Conservation (phyloP, 2,113 vertebrate genomes). For the Brachirus orientalis region DNA sequence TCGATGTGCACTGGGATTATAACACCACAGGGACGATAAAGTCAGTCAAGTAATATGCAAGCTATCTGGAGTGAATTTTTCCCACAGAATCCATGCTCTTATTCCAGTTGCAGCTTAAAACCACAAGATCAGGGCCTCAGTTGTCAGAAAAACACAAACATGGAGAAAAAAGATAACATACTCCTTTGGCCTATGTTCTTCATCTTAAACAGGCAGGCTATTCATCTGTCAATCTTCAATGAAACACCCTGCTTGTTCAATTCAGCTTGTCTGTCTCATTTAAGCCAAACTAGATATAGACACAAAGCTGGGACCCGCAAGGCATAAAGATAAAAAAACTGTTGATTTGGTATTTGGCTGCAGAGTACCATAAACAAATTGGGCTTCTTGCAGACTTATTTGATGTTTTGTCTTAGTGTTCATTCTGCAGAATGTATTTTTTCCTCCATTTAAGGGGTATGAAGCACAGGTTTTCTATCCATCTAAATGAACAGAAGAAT, state of each 20-base stretch:
- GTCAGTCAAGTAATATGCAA: constrained; percentile 62
- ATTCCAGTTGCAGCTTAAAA: constrained; percentile 54
- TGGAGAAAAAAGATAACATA: constrained; percentile 51
- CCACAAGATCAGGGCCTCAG: constrained; percentile 44
- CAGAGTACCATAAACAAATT: neutral
- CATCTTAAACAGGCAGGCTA: constrained; percentile 32
- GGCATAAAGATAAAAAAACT: constrained; percentile 36
- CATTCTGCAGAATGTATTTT: constrained; percentile 5
- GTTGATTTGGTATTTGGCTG: constrained; percentile 10
- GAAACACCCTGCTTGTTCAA: constrained; percentile 59
- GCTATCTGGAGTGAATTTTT: constrained; percentile 63
- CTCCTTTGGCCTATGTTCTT: constrained; percentile 38
- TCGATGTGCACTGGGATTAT: constrained; percentile 53
- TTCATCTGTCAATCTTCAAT: constrained; percentile 69
- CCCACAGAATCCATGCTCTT: constrained; percentile 61
- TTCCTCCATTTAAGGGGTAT: neutral
- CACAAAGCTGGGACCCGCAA: constrained; percentile 39
- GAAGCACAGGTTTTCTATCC: constrained; percentile 21
- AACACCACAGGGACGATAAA: constrained; percentile 66
- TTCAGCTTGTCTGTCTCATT: constrained; percentile 63
- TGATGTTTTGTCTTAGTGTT: neutral
- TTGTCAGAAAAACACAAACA: constrained; percentile 53
- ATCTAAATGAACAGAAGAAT: constrained; percentile 28
- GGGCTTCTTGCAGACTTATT: neutral
- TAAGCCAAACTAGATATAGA: constrained; percentile 20